These are phyloP conservation scores for Microdon myrmicae DNA, from an alignment of 2,888 invertebrate genomes.

Conservation along the genomic window DNA sequence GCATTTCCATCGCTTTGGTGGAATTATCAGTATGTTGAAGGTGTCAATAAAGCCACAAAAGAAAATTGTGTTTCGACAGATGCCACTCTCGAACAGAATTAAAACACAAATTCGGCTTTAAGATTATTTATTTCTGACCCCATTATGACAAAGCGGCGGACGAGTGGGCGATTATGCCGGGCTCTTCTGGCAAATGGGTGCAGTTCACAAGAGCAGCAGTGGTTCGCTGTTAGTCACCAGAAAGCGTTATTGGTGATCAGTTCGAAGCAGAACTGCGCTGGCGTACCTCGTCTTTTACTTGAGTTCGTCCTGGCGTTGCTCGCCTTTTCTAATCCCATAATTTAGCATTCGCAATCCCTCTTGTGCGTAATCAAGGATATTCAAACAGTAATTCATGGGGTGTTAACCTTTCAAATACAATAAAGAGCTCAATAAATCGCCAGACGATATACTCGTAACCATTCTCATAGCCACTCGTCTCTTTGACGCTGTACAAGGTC, in stretches of 20 bases:
- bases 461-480: conserved; percentile 25
- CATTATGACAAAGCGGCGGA: conserved; percentile 50
- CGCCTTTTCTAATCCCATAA: too few relatives aligned
- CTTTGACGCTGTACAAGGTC: too few relatives aligned
- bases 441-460: conserved; percentile 26
- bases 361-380: too few relatives aligned
- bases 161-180: conserved; percentile 24
- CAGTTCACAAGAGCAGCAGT: conserved; percentile 30
- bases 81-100: conserved; percentile 34
- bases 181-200: conserved; percentile 40
- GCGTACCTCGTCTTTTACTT: too few relatives aligned
- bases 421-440: conserved; percentile 29
- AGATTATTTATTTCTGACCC: conserved; percentile 49
- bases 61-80: too few relatives aligned
- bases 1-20: too few relatives aligned
- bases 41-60: too few relatives aligned
- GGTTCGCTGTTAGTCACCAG: conserved; percentile 46
- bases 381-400: conserved; percentile 47
- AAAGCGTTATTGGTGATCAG: too few relatives aligned
- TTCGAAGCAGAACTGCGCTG: too few relatives aligned
- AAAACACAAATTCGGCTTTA: conserved; percentile 47
- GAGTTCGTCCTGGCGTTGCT: too few relatives aligned
- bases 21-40: too few relatives aligned
- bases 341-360: too few relatives aligned
- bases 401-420: conserved; percentile 43